phyloP scores from a whole-genome alignment of 2,113 vertebrate genomes.

The Asarcornis scutulata region DNA sequence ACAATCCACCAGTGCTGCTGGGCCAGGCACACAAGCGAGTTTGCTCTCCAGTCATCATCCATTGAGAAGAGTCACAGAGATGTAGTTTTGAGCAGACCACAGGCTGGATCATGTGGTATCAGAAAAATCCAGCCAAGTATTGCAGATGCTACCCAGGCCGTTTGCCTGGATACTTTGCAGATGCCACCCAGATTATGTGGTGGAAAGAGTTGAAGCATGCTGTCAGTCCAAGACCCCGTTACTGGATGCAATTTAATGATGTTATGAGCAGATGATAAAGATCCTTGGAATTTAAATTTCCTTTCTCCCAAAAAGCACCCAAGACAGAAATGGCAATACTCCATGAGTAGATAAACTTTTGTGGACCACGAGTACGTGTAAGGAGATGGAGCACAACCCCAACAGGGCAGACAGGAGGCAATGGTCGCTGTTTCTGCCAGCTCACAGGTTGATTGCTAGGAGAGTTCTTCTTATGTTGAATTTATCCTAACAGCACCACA shows the following conservation, averaged over 20 bases:
- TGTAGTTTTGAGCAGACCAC: not conserved
- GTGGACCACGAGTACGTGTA: not conserved
- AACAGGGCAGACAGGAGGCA: fast-evolving
- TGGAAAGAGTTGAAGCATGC: fast-evolving
- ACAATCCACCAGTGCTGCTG: fast-evolving
- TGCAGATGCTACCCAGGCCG: not conserved
- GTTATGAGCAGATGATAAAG: not conserved
- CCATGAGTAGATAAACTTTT: not conserved
- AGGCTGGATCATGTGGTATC: fast-evolving
- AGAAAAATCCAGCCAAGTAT: fast-evolving
- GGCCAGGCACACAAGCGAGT: fast-evolving
- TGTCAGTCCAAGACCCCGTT: not conserved
- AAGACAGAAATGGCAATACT: not conserved
- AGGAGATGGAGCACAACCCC: not conserved
- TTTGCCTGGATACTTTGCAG: not conserved
- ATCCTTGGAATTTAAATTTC: not conserved
- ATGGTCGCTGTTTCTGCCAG: not conserved
- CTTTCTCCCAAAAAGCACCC: not conserved
- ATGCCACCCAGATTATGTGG: not conserved
- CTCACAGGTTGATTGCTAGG: not conserved
- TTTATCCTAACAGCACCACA: not conserved
- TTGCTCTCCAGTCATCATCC: fast-evolving
- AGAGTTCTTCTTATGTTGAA: not conserved
- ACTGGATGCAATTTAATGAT: not conserved
- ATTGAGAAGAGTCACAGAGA: not conserved